Base-by-base conservation (phyloP, 2,113 vertebrate genomes). In the Stegostoma tigrinum region DNA sequence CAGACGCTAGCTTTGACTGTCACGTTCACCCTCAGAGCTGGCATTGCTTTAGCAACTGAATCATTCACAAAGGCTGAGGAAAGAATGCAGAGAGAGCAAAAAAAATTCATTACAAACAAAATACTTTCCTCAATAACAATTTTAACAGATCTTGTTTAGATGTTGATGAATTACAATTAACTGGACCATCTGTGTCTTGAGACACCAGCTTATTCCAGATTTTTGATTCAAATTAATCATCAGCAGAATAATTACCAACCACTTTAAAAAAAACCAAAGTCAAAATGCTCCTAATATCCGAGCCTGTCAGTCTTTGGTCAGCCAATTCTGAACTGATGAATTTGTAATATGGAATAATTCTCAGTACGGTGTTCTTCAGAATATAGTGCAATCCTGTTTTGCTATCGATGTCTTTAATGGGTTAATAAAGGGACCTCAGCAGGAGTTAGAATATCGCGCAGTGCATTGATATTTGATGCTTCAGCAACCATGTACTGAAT, bases 1-100 rank as follows among this genome's bases (percentile, higher is more conserved):
- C 99, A 99, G 97, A 97, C 98, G 96, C 98, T 99, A 96, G 97
- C 97, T 97, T 99, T 99, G 96, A 99, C 98, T 4, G 97, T 97
- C 96, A 99, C 97, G 89, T 98, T 98, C 96, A 99, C 97, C 91
- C 98, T 98, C 85, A 99, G 96, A 94, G 98, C 98, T 97, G 99
- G 98, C 21, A 99, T 98, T 42, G 98, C 98, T 96, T 98, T 98
- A 61, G 97, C 97, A 48, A 97, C 94, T 0, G 98, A 98, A 96
- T 98, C 98, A 80, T 98, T 98, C 97, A 98, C 97, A 97, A 98
- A 98, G 94, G 98, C 98, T 30, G 0, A 78, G 94, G n/a, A 96
- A 96, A 78, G 30, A 75, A 75, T 78, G 38, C 61, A 34, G 5
- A 61, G 5, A 61, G 34, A 21, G n/a, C 23, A 91, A 64, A 87